A percentile compares a stretch with the other conserved stretches of the same genome.
Evolutionary conservation across 2,797 vertebrate genomes (phyloP).

Genomic region (Ceryle rudis): DNA sequence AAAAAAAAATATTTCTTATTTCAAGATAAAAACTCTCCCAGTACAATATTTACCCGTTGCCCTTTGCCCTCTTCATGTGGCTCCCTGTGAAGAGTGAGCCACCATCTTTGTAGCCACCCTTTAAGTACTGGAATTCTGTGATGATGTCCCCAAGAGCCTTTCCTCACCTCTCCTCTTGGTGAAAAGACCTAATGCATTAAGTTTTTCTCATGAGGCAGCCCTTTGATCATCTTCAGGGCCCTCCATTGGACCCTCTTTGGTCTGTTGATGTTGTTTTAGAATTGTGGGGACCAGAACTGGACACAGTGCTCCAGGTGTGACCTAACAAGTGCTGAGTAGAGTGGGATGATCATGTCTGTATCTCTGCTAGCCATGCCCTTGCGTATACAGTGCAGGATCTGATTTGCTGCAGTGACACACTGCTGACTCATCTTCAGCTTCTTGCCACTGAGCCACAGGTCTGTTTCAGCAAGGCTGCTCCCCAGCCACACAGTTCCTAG

Average conservation of each 20-base stretch:
- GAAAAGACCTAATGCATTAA: background rate
- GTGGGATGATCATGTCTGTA: accelerated
- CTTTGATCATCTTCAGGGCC: background rate
- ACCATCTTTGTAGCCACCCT: background rate
- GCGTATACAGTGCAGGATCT: accelerated
- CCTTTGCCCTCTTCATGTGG: background rate
- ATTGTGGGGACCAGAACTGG: background rate
- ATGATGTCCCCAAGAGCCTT: background rate
- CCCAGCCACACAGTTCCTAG: background rate
- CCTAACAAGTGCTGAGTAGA: no score
- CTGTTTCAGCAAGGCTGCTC: background rate
- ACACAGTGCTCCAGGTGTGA: background rate
- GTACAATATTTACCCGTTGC: background rate
- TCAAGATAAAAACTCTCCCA: background rate
- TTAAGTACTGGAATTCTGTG: background rate
- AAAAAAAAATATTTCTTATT: background rate
- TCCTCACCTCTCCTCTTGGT: background rate
- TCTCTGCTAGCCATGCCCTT: background rate
- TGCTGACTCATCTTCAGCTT: background rate
- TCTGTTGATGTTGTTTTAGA: background rate
- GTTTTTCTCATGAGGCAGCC: background rate
- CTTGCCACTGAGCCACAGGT: background rate
- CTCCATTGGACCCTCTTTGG: background rate
- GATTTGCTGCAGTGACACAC: background rate
- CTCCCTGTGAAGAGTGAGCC: background rate